A percentile compares a stretch with the other conserved stretches of the same genome.
Conservation (phyloP, 2,888 invertebrate species). For the Parthenolecanium corni region DNA sequence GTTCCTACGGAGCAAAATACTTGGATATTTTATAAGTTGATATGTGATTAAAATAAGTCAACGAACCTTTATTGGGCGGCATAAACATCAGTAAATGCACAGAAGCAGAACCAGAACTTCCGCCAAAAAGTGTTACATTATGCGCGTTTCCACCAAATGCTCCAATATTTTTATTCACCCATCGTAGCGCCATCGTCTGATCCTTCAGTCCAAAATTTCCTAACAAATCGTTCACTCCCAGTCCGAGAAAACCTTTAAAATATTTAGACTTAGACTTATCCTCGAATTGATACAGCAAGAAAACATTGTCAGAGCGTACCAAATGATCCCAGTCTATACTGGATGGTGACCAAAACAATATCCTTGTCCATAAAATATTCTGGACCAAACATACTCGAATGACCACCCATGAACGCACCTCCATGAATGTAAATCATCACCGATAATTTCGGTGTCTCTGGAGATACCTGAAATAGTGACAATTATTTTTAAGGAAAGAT, state of each 20-base stretch:
- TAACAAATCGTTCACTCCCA: slow-evolving; percentile 21
- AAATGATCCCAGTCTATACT: slow-evolving; percentile 38
- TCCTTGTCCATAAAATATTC: slow-evolving; percentile 51
- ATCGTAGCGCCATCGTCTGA: slow-evolving; percentile 28
- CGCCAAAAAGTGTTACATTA: slow-evolving; percentile 31
- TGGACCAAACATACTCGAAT: slow-evolving; percentile 45
- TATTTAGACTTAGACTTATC: not conserved
- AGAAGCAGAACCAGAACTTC: slow-evolving; percentile 29
- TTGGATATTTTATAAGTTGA: too few species aligned
- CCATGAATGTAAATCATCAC: slow-evolving; percentile 40
- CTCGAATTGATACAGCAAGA: not conserved
- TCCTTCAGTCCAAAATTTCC: slow-evolving; percentile 31
- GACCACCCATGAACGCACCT: slow-evolving; percentile 51
- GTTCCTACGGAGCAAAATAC: too few species aligned
- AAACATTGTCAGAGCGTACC: slow-evolving; percentile 36
- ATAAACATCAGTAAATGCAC: slow-evolving; percentile 30
- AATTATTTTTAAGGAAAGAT: too few species aligned
- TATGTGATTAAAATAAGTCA: too few species aligned
- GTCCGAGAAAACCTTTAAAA: slow-evolving; percentile 27
- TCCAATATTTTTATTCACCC: slow-evolving; percentile 28
- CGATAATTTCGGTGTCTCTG: not conserved
- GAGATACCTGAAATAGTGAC: too few species aligned
- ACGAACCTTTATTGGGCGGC: slow-evolving; percentile 31
- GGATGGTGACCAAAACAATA: slow-evolving; percentile 38
- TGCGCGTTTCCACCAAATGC: slow-evolving; percentile 29